phyloP scores from a whole-genome alignment of 1,140 invertebrate genomes.

The Drosophila kohkoa region DNA sequence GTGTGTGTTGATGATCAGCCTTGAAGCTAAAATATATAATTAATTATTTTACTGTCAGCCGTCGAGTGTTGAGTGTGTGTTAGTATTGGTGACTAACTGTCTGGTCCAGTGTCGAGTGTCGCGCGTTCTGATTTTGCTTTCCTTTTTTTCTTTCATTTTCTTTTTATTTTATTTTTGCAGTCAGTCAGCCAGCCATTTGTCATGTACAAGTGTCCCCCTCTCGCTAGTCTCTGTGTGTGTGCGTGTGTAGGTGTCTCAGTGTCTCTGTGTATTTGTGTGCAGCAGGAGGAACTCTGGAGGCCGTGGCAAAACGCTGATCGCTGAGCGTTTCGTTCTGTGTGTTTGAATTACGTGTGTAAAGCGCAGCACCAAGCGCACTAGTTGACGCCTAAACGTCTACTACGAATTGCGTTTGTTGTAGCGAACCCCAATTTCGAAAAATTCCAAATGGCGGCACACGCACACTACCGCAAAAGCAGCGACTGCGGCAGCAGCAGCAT shows the following conservation, averaged over 20 bases:
- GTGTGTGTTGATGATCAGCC: slow-evolving; percentile 3
- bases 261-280: slow-evolving; percentile 9
- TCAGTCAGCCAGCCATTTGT: slow-evolving; percentile 35
- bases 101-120: slow-evolving; percentile 47
- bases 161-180: no score
- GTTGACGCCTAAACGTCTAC: slow-evolving; percentile 86
- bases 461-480: slow-evolving; percentile 42
- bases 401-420: slow-evolving; percentile 85
- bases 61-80: not conserved
- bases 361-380: slow-evolving; percentile 85
- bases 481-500: slow-evolving; percentile 29
- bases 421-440: slow-evolving; percentile 85
- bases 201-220: slow-evolving; percentile 30
- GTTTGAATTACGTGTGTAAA: slow-evolving; percentile 68
- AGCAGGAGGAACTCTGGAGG: slow-evolving; percentile 42
- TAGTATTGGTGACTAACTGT: slow-evolving; percentile 2
- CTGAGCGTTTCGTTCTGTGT: slow-evolving; percentile 40
- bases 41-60: slow-evolving; percentile 16
- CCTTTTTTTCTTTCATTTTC: slow-evolving; percentile 19
- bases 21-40: slow-evolving; percentile 33
- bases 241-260: slow-evolving; percentile 4
- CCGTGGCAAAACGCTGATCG: slow-evolving; percentile 48
- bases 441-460: slow-evolving; percentile 84
- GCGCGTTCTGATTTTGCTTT: slow-evolving; percentile 51
- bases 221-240: not conserved